Percentiles rank a stretch among this genome's conserved stretches.
phyloP scores from a whole-genome alignment of 2,888 invertebrate species.

The Orthosia gothica region DNA sequence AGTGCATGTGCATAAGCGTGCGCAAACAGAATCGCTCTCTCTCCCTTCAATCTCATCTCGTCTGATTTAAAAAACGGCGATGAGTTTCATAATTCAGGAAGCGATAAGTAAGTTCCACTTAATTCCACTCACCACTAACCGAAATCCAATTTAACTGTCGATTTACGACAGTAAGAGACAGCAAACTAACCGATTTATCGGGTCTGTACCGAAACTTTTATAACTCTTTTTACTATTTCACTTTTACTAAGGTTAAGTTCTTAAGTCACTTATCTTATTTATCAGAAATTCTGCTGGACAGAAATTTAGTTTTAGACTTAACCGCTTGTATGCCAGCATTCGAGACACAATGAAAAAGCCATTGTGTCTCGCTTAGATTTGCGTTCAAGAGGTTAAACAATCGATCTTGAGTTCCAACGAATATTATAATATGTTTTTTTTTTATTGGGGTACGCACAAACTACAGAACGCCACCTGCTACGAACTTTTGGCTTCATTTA shows the following conservation, averaged over 20 bases:
- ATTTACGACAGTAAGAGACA: slow-evolving; percentile 38
- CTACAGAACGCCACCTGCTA: too few relatives aligned
- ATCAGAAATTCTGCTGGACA: slow-evolving; percentile 3
- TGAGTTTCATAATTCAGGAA: slow-evolving; percentile 13
- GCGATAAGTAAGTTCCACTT: slow-evolving; percentile 38
- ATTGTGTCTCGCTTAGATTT: too few relatives aligned
- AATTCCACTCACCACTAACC: slow-evolving; percentile 31
- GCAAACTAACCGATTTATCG: slow-evolving; percentile 66
- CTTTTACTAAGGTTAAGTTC: slow-evolving; percentile 30
- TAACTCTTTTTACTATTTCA: slow-evolving; percentile 64
- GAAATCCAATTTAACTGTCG: slow-evolving; percentile 46
- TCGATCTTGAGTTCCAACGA: not conserved
- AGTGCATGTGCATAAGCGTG: not conserved
- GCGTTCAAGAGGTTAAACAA: too few relatives aligned
- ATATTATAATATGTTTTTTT: too few relatives aligned
- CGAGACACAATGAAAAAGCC: too few relatives aligned
- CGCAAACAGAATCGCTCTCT: not conserved
- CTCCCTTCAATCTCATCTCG: not conserved
- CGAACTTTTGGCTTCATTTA: too few relatives aligned
- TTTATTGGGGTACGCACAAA: too few relatives aligned
- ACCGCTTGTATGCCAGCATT: too few relatives aligned
- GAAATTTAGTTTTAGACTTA: not conserved
- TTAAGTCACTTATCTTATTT: slow-evolving; percentile 52
- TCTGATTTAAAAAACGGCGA: not conserved
- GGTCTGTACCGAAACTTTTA: slow-evolving; percentile 63